Evolutionary conservation across 2,888 invertebrate species (phyloP).

Genomic region (Bellardia pandia): DNA sequence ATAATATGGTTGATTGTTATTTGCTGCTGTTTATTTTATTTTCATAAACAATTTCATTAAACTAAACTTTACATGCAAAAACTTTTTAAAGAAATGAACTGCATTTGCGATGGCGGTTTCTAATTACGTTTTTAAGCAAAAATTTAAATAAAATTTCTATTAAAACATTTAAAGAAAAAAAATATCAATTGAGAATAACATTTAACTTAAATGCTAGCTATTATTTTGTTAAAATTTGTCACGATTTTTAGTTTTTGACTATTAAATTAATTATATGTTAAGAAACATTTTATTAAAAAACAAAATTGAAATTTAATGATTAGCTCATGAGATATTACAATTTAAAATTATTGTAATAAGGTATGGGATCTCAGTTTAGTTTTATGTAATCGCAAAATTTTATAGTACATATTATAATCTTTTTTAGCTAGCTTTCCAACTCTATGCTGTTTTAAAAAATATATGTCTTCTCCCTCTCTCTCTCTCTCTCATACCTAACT

Average conservation of each 20-base stretch:
- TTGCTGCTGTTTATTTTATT: slow-evolving; percentile 19
- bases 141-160: slow-evolving; percentile 6
- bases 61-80: slow-evolving; percentile 56
- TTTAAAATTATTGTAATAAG: background rate
- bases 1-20: slow-evolving; percentile 1
- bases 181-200: background rate
- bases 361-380: too few species aligned
- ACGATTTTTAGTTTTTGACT: slow-evolving; percentile 40
- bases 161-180: background rate
- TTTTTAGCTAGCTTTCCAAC: too few species aligned
- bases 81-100: slow-evolving; percentile 48
- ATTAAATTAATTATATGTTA: slow-evolving; percentile 45
- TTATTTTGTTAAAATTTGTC: slow-evolving; percentile 17
- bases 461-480: too few species aligned
- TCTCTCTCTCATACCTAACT: too few species aligned
- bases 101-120: background rate
- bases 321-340: background rate
- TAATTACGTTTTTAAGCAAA: slow-evolving; percentile 10
- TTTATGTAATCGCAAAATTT: too few species aligned
- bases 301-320: slow-evolving; percentile 2
- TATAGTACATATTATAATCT: too few species aligned
- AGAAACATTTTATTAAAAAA: slow-evolving; percentile 17
- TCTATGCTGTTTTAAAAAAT: too few species aligned
- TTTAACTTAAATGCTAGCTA: background rate
- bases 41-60: slow-evolving; percentile 56